phyloP scores from a whole-genome alignment of 2,113 vertebrate genomes.

The Eretmochelys imbricata region DNA sequence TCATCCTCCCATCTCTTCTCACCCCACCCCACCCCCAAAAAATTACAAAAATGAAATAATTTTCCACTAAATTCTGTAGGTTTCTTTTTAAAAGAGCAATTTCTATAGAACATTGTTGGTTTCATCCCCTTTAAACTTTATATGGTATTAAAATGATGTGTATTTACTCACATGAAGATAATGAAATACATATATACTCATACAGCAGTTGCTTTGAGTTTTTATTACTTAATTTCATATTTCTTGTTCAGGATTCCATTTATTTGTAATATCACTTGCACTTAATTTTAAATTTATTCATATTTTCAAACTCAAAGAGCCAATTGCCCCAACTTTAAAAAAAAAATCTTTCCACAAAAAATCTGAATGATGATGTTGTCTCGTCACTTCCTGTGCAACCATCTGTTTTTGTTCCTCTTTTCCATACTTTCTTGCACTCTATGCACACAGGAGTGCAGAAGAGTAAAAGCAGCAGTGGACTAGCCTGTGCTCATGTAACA shows the following conservation, averaged over 20 bases:
- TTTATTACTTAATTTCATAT: conserved; percentile 42
- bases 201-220: conserved; percentile 14
- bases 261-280: conserved; percentile 30
- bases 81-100: background rate
- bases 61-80: background rate
- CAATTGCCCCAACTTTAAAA: conserved; percentile 41
- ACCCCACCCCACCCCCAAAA: background rate
- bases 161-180: conserved; percentile 26
- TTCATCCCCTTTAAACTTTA: conserved; percentile 31
- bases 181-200: conserved; percentile 31
- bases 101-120: conserved; percentile 1
- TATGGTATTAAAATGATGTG: background rate
- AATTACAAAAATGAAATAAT: background rate
- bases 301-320: conserved; percentile 40
- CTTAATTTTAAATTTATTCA: conserved; percentile 48
- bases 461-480: conserved; percentile 35
- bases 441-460: conserved; percentile 7
- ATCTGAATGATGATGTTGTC: conserved; percentile 49
- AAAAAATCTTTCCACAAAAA: conserved; percentile 55
- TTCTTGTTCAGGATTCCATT: conserved; percentile 34
- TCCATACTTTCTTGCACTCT: conserved; percentile 36
- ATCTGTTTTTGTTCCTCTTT: conserved; percentile 59
- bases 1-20: background rate
- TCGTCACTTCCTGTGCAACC: conserved; percentile 55
- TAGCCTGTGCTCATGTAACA: conserved; percentile 51